A percentile compares a stretch with the other conserved stretches of the same genome.
These are phyloP conservation scores for Corythornis madagascariensis DNA, from an alignment of 2,113 vertebrate species.

Conservation along the genomic window DNA sequence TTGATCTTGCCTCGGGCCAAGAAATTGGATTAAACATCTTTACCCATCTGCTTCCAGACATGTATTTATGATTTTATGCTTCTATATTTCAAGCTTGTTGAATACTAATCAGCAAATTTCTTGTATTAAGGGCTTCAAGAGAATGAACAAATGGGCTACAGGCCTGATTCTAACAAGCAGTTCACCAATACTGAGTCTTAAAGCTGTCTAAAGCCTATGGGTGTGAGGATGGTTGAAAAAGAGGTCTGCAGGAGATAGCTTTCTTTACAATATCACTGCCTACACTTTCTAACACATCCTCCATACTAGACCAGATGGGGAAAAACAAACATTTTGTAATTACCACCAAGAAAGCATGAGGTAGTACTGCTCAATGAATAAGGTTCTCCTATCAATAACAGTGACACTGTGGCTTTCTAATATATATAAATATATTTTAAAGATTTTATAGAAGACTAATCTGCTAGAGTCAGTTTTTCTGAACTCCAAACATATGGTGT, in stretches of 20 bases:
- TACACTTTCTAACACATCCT: not conserved
- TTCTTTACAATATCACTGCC: not conserved
- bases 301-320: not conserved
- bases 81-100: not conserved
- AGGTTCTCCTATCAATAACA: not conserved
- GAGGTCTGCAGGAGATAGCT: fast-evolving
- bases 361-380: not conserved
- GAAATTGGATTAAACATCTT: not conserved
- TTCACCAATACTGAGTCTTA: not conserved
- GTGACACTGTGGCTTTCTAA: not conserved
- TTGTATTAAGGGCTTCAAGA: not conserved
- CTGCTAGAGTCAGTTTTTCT: not conserved
- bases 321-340: not conserved
- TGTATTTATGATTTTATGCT: not conserved
- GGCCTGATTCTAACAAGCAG: not conserved
- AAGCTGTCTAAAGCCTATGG: not conserved
- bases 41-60: not conserved
- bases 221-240: not conserved
- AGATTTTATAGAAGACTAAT: not conserved
- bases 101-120: not conserved
- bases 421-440: not conserved
- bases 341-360: not conserved
- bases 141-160: not conserved
- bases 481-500: not conserved
- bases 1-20: not conserved